These are phyloP conservation scores for Procambarus virginalis DNA, from an alignment of 1,140 invertebrate genomes.

Conservation along the genomic window DNA sequence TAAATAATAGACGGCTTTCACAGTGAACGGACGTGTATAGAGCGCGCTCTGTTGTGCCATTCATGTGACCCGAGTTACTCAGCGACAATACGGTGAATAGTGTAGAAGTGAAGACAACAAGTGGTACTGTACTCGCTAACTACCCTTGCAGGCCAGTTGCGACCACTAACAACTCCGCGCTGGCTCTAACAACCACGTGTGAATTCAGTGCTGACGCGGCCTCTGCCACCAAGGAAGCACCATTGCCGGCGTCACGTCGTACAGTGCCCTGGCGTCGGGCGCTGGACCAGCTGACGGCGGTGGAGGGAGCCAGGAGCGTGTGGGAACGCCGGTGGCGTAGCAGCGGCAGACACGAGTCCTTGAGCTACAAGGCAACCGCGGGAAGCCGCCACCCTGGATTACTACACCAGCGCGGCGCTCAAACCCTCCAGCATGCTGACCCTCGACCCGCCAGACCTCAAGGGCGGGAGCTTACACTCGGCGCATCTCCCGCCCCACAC, in stretches of 20 bases:
- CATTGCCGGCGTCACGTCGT: conserved; percentile 67
- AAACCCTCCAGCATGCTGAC: conserved; percentile 69
- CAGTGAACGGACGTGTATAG: conserved; percentile 73
- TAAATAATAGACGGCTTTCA: conserved; percentile 73
- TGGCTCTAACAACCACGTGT: background rate
- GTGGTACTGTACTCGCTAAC: conserved; percentile 58
- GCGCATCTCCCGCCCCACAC: conserved; percentile 69
- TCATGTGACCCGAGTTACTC: conserved; percentile 70
- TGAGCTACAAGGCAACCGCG: conserved; percentile 72
- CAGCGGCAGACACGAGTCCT: conserved; percentile 64
- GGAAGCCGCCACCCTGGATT: conserved; percentile 67
- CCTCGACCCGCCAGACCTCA: conserved; percentile 69
- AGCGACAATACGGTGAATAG: conserved; percentile 71
- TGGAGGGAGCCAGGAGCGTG: conserved; percentile 73
- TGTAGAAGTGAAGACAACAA: conserved; percentile 70
- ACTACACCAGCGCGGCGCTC: conserved; percentile 65
- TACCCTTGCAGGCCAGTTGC: background rate
- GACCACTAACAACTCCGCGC: background rate
- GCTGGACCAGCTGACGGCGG: conserved; percentile 56
- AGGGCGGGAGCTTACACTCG: conserved; percentile 66
- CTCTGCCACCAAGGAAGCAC: conserved; percentile 74
- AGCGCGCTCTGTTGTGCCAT: conserved; percentile 72
- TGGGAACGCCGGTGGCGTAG: conserved; percentile 72
- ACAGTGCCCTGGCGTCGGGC: conserved; percentile 60
- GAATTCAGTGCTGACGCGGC: background rate